A percentile compares a stretch with the other conserved stretches of the same genome.
These are phyloP conservation scores for Trididemnum nubilum DNA, from an alignment of 23 tunicate species.

Conservation along the genomic window DNA sequence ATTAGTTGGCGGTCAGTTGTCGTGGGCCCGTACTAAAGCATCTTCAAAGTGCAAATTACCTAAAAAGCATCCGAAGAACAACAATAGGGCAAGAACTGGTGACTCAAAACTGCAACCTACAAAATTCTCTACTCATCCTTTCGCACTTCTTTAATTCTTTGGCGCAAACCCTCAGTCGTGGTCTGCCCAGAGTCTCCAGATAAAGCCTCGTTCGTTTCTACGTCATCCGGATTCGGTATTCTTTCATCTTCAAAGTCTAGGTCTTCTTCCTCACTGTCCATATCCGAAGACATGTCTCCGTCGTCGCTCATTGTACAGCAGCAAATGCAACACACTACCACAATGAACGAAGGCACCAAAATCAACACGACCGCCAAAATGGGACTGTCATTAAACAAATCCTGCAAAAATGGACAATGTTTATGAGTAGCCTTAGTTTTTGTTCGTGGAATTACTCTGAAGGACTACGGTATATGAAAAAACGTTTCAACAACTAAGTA, in stretches of 20 bases:
- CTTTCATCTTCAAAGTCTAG: constrained; percentile 19
- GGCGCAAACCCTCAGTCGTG: background rate
- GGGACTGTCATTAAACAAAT: constrained; percentile 64
- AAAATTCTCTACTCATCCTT: background rate
- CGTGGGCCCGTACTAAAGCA: too few relatives aligned
- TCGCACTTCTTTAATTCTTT: background rate
- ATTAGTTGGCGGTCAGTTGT: too few relatives aligned
- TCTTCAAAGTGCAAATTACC: too few relatives aligned
- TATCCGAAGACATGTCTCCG: background rate
- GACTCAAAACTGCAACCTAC: background rate
- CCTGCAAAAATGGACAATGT: too few relatives aligned
- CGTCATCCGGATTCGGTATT: background rate
- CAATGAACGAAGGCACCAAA: constrained; percentile 59
- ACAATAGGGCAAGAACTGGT: background rate
- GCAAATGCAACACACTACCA: constrained; percentile 64
- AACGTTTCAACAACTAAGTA: too few relatives aligned
- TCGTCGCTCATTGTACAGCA: constrained; percentile 69
- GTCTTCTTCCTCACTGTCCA: constrained; percentile 16
- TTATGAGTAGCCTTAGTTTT: too few relatives aligned
- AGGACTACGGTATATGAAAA: too few relatives aligned
- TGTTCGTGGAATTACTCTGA: background rate
- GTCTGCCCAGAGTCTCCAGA: background rate
- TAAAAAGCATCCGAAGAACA: too few relatives aligned
- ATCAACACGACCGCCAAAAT: constrained; percentile 62
- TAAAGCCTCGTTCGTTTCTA: background rate